Percentiles rank a stretch among this genome's conserved stretches.
Evolutionary conservation across 2,888 invertebrate genomes (phyloP).

Genomic region (Odontocolon sp.): DNA sequence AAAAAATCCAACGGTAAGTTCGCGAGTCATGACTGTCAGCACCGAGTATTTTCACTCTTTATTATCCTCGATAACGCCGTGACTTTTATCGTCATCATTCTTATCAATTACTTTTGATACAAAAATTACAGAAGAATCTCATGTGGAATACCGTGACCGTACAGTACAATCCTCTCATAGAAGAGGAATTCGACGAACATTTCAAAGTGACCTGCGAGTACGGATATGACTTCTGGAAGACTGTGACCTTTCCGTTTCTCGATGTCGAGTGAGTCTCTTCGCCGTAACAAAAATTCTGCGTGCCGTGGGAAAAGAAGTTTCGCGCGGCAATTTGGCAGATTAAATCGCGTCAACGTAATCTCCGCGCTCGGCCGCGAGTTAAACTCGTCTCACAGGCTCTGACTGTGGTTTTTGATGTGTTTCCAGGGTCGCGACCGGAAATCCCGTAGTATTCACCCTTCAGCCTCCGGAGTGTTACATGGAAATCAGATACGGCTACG

Average conservation of each 20-base stretch:
- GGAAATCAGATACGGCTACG: constrained; percentile 96
- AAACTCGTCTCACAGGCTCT: neutral
- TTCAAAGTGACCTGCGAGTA: constrained; percentile 98
- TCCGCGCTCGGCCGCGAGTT: constrained; percentile 7
- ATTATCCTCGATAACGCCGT: neutral
- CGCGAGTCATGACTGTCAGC: constrained; percentile 3
- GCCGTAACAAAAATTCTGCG: neutral
- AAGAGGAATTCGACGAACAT: constrained; percentile 96
- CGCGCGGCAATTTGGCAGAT: constrained; percentile 36
- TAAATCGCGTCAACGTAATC: constrained; percentile 33
- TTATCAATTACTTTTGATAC: neutral
- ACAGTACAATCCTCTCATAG: constrained; percentile 95
- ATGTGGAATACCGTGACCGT: constrained; percentile 99
- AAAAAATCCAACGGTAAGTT: constrained; percentile 92
- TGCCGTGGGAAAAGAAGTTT: constrained; percentile 34
- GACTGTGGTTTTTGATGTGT: constrained; percentile 20
- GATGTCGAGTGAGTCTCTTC: constrained; percentile 92
- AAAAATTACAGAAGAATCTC: constrained; percentile 89
- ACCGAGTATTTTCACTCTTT: neutral
- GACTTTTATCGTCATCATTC: too few relatives aligned
- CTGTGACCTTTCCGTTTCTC: constrained; percentile 96
- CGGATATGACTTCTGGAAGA: constrained; percentile 98
- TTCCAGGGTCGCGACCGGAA: constrained; percentile 94
- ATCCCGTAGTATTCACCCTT: constrained; percentile 95
- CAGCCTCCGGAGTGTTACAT: constrained; percentile 97